These are phyloP conservation scores for Orussus abietinus DNA, from an alignment of 1,140 invertebrate species.

Conservation along the genomic window DNA sequence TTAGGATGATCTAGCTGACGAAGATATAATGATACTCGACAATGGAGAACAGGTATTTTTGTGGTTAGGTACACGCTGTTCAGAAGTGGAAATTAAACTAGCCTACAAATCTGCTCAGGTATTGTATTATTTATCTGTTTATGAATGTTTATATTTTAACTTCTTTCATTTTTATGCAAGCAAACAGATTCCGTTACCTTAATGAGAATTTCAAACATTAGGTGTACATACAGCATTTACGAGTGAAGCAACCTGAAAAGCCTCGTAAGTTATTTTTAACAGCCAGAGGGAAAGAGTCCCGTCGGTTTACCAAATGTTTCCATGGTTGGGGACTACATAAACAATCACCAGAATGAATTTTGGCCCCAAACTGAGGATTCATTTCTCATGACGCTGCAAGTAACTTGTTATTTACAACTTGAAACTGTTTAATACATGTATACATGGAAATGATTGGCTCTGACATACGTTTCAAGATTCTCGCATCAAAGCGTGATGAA, in stretches of 20 bases:
- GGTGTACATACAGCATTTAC: constrained; percentile 97
- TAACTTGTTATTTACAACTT: too few species aligned
- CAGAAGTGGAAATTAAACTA: constrained; percentile 98
- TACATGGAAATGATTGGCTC: too few species aligned
- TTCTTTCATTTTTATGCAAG: constrained; percentile 5
- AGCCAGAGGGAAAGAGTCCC: constrained; percentile 94
- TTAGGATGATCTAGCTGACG: constrained; percentile 96
- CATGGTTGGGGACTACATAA: constrained; percentile 91
- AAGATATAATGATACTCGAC: constrained; percentile 99
- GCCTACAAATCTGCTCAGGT: constrained; percentile 98
- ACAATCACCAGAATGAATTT: constrained; percentile 63
- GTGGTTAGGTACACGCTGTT: constrained; percentile 94
- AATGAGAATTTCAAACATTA: constrained; percentile 42
- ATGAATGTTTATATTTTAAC: neutral
- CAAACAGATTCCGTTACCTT: constrained; percentile 14
- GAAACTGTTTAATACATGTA: too few species aligned
- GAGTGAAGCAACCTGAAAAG: constrained; percentile 89
- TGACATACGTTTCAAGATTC: too few species aligned
- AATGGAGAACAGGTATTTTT: constrained; percentile 97
- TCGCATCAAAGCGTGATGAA: too few species aligned
- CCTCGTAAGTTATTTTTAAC: constrained; percentile 93
- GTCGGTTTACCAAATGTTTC: constrained; percentile 95
- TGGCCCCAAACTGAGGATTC: too few species aligned
- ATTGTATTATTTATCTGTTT: constrained; percentile 24
- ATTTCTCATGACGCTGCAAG: too few species aligned